Evolutionary conservation across 2,888 invertebrate genomes (phyloP), one percentile per base, ranked within the genome.

Genomic region (Protonemura montana): DNA sequence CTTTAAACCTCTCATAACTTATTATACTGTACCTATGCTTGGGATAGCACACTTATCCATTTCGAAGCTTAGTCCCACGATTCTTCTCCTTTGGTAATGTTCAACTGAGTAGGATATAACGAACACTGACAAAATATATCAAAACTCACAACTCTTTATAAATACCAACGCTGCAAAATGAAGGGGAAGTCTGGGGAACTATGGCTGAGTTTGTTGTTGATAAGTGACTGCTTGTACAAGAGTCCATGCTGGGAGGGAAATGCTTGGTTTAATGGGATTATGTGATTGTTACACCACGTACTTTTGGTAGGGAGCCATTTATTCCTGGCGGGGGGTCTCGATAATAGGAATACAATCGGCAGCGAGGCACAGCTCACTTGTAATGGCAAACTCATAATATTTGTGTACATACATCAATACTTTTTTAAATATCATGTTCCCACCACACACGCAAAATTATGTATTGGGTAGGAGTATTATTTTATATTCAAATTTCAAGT

Each of bases 251-350:
- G 84, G 16, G 84, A 26, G 59, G 1, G n/a, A 84, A 84, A 30
- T 59, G 84, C 76, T 16, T 76, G 59, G 28, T 84, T 84, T 84
- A 84, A 84, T 84, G 84, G 84, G 28, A 28, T 84, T 59, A 28
- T 84, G 59, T 84, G 84, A 59, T 84, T 76, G 59, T 59, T 76
- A 59, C 59, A 27, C 26, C 59, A 27, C 27, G 84, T 13, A 59
- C 27, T 28, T 76, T 42, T 84, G 59, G 76, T 27, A 21, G n/a
- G 83, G 83, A 28, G 76, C 86, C 86, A 86, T 86, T 86, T 35
- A 29, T 29, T 59, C 83, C 21, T 59, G 41, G 82, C 30, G 76
- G 86, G 86, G 77, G 35, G 25, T 27, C 59, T 5, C 76, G 84
- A 42, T 81, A 16, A 84, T 76, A 59, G 84, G 21, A 16, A 59